Base-by-base conservation (phyloP, 1,140 invertebrate species). In the Drosophila albomicans region DNA sequence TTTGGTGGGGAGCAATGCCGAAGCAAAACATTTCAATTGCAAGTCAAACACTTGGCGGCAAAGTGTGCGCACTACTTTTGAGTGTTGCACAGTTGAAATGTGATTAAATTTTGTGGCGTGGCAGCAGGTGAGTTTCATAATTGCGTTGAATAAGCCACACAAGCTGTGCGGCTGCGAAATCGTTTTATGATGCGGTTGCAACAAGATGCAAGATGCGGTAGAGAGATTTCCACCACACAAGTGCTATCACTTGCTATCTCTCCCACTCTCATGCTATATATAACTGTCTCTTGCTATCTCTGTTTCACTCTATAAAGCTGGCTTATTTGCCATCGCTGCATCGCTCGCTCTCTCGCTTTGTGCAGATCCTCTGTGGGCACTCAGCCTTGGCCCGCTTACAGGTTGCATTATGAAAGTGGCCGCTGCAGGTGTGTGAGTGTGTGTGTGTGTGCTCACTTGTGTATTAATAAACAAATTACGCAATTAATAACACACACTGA, bases 401-500 rank as follows among this genome's bases (percentile, higher is more conserved):
- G 45, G 25, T 25, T 74, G 48, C 38, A 61, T 54, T 58, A 43
- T 58, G 32, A 20, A 43, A 45, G 48, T 58, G 68, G 58, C 13
- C 13, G 35, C 16, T 30, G 30, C 49, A 59, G 45, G 65, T 35
- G 43, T 49, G 35, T 16, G 35, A 1, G 15, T 66, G 46, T 32
- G 46, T 63, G 70, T 30, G 45, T 49, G 43, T 59, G 48, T 77
- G 59, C 30, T 68, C 57, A 77, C 25, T 77, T 82, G 82, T 52
- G 67, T 87, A 87, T 87, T 87, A 82, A 87, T 88, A 88, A 82
- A 82, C 84, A 80, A 78, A 84, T 88, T 80, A 88, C 84, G 81
- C 80, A 87, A 88, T 87, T 87, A 87, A 88, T 87, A 75, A 88
- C 84, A 87, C 84, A 73, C 85, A 78, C 54, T 87, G 80, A 80